phyloP scores from a whole-genome alignment of 2,888 invertebrate species.

The Plagiodera versicolora region DNA sequence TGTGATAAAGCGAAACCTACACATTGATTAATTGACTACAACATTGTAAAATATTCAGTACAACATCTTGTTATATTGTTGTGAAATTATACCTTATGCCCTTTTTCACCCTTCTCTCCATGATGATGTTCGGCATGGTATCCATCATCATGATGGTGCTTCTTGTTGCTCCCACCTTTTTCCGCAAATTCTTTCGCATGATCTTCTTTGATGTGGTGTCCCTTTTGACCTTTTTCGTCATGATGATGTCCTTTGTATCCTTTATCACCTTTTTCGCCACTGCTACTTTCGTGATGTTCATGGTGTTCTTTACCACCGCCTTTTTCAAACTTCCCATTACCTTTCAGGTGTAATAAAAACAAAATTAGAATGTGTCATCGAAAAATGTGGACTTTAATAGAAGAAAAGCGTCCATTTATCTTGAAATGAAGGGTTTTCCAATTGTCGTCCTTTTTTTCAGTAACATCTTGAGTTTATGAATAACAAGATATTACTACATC shows the following conservation, averaged over 20 bases:
- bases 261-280: slow-evolving; percentile 50
- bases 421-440: neutral
- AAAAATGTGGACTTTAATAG: too few relatives aligned
- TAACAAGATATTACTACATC: too few relatives aligned
- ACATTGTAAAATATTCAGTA: too few relatives aligned
- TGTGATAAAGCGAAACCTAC: too few relatives aligned
- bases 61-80: too few relatives aligned
- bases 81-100: slow-evolving; percentile 42
- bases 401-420: too few relatives aligned
- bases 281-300: slow-evolving; percentile 40
- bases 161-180: slow-evolving; percentile 57
- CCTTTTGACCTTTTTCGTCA: slow-evolving; percentile 47
- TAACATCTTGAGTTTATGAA: neutral
- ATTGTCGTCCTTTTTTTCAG: too few relatives aligned
- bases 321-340: slow-evolving; percentile 35
- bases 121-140: slow-evolving; percentile 57
- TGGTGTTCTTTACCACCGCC: slow-evolving; percentile 45
- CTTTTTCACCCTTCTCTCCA: slow-evolving; percentile 59
- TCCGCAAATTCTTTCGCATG: slow-evolving; percentile 58
- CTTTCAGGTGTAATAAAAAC: neutral
- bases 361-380: neutral
- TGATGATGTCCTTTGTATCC: slow-evolving; percentile 49
- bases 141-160: slow-evolving; percentile 55
- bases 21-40: too few relatives aligned
- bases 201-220: slow-evolving; percentile 54